Conservation (phyloP, 2,888 invertebrate species). For the Norana najaformis region DNA sequence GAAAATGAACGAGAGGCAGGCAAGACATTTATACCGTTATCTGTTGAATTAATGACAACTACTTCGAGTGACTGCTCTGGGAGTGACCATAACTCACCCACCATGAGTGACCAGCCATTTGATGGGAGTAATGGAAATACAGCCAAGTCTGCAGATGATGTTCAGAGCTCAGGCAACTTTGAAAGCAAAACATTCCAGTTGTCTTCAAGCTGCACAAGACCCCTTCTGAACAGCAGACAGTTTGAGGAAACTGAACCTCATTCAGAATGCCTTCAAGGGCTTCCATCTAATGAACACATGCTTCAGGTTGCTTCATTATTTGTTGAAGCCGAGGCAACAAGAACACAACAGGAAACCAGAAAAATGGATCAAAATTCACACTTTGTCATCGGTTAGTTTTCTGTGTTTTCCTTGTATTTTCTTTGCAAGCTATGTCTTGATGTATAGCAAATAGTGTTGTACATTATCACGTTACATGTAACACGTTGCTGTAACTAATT, state of each 20-base stretch:
- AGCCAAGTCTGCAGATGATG: not conserved
- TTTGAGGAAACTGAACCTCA: not conserved
- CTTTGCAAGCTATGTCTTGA: not conserved
- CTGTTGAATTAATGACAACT: not conserved
- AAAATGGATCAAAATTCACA: not conserved
- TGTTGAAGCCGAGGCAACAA: not conserved
- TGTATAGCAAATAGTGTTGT: not conserved
- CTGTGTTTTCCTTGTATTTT: not conserved
- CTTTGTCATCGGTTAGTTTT: not conserved
- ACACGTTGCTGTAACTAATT: too few relatives aligned
- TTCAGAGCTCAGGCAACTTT: not conserved
- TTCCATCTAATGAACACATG: not conserved
- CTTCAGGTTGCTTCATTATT: conserved; percentile 19
- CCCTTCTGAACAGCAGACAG: not conserved
- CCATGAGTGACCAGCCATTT: not conserved
- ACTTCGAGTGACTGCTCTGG: not conserved
- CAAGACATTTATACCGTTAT: not conserved
- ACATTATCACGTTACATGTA: too few relatives aligned
- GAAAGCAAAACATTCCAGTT: not conserved
- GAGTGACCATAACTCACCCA: not conserved
- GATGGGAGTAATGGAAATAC: not conserved
- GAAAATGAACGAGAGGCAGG: not conserved
- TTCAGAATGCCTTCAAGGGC: not conserved
- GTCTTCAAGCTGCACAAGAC: not conserved
- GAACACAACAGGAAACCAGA: not conserved